phyloP scores from a whole-genome alignment of 2,888 invertebrate species.

The Balanococcus diminutus region DNA sequence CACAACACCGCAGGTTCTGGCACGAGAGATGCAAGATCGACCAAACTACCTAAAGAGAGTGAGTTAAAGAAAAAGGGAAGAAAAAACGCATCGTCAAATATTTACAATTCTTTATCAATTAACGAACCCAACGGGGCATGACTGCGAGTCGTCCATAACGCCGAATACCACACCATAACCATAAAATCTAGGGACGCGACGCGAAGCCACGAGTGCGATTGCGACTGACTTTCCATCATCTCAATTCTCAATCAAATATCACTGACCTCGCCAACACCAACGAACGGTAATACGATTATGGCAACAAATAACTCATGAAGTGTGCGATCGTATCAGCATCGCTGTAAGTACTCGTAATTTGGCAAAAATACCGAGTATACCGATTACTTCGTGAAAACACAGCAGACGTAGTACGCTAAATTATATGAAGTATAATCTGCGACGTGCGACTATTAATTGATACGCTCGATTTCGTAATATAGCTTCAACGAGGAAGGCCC shows the following conservation, averaged over 20 bases:
- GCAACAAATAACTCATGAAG: not conserved
- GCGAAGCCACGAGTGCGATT: too few relatives aligned
- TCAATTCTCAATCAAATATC: not conserved
- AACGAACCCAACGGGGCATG: not conserved
- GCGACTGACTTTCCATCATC: not conserved
- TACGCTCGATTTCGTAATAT: not conserved
- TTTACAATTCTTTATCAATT: slow-evolving; percentile 16
- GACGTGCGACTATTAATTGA: not conserved
- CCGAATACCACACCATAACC: not conserved
- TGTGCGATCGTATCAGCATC: not conserved
- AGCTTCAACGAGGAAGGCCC: not conserved
- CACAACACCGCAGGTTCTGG: not conserved
- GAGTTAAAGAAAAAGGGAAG: not conserved
- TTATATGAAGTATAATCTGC: not conserved
- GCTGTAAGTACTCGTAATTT: not conserved
- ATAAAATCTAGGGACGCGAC: not conserved
- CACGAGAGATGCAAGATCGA: not conserved
- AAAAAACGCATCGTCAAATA: not conserved
- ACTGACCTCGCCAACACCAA: slow-evolving; percentile 5
- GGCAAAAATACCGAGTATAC: not conserved
- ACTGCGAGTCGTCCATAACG: not conserved
- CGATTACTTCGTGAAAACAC: not conserved
- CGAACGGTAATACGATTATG: slow-evolving; percentile 3
- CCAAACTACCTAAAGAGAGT: not conserved
- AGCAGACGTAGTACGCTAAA: not conserved